Conservation (phyloP, 2,113 vertebrate species). For the Propithecus coquereli region DNA sequence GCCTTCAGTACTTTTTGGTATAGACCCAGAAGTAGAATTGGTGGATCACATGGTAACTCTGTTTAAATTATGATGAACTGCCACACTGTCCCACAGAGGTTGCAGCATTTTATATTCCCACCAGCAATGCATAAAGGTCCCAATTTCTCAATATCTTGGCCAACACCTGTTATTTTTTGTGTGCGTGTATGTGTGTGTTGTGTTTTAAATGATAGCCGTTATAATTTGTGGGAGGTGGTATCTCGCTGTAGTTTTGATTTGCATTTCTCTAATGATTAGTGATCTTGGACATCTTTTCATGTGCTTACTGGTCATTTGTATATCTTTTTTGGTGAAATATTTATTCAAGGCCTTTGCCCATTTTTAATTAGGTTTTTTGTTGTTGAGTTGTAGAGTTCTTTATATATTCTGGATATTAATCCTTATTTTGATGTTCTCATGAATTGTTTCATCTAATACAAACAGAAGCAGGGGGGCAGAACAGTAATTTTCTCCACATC, state of each 20-base stretch:
- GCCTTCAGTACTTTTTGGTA: not conserved
- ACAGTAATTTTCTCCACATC: not conserved
- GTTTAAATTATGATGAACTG: not conserved
- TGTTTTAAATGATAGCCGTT: not conserved
- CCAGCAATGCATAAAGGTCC: not conserved
- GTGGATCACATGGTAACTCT: not conserved
- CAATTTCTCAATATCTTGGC: not conserved
- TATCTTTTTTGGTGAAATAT: constrained; percentile 15
- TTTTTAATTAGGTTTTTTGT: not conserved
- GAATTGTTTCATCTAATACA: constrained; percentile 16
- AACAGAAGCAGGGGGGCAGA: not conserved
- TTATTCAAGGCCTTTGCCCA: not conserved
- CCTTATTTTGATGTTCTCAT: not conserved
- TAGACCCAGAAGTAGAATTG: not conserved
- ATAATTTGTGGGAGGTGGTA: not conserved
- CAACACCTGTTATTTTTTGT: not conserved
- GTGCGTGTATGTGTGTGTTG: no score
- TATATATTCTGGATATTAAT: not conserved
- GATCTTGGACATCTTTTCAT: not conserved
- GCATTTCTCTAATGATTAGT: not conserved
- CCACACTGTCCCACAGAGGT: not conserved
- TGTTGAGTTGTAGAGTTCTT: not conserved
- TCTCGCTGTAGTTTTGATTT: not conserved
- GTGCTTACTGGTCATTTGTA: not conserved
- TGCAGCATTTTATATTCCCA: not conserved